A percentile compares a stretch with the other conserved stretches of the same genome.
These are phyloP conservation scores for Ichneumoninae sp. DNA, from an alignment of 2,888 invertebrate species.

Conservation along the genomic window DNA sequence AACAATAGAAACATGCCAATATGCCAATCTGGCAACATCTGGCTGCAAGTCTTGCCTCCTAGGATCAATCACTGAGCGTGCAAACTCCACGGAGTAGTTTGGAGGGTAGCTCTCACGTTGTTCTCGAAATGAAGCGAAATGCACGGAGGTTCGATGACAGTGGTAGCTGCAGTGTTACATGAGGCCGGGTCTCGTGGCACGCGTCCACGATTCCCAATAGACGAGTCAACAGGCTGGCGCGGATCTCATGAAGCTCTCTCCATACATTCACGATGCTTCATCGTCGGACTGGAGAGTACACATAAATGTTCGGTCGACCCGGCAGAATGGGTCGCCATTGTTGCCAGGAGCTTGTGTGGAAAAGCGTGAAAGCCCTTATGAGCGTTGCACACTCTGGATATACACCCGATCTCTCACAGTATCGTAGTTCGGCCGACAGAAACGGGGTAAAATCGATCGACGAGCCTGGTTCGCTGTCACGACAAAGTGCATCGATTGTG, in stretches of 20 bases:
- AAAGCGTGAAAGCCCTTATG: constrained; percentile 46
- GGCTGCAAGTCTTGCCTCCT: background rate
- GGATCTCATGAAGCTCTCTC: constrained; percentile 53
- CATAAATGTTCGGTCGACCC: constrained; percentile 40
- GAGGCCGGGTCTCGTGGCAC: constrained; percentile 28
- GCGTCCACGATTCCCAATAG: constrained; percentile 56
- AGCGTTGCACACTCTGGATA: constrained; percentile 42
- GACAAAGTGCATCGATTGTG: constrained; percentile 64
- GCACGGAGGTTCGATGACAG: background rate
- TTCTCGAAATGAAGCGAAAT: background rate
- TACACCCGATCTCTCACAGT: constrained; percentile 22
- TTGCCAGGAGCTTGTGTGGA: constrained; percentile 28
- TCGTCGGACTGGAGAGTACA: constrained; percentile 36
- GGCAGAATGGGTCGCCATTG: background rate
- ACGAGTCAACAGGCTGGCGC: constrained; percentile 60
- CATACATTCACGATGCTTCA: constrained; percentile 20
- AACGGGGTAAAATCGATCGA: constrained; percentile 42
- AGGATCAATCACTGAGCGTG: background rate
- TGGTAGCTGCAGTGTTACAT: background rate
- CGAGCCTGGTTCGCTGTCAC: constrained; percentile 34
- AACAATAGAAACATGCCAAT: too few species aligned
- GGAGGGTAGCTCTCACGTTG: background rate
- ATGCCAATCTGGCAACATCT: background rate
- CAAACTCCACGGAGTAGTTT: background rate
- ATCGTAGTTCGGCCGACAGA: constrained; percentile 3